Percentiles rank a stretch among this genome's conserved stretches.
Conservation (phyloP, 2,888 invertebrate species). For the Cataglyphis altisquamis region DNA sequence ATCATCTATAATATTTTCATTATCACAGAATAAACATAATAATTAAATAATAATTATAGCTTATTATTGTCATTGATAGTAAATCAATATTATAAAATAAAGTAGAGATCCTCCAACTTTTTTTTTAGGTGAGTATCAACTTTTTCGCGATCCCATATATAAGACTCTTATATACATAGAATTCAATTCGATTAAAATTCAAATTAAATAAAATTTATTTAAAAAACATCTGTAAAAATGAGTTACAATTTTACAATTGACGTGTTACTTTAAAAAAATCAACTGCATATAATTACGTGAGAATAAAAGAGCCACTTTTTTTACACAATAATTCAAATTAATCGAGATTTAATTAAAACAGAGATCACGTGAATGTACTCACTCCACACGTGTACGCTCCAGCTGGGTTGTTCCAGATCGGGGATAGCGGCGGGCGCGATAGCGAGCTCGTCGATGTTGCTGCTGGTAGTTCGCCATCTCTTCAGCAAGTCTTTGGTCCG, state of each 20-base stretch:
- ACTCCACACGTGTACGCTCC: constrained; percentile 94
- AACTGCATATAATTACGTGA: not conserved
- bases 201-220: not conserved
- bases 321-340: not conserved
- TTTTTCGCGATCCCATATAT: not conserved
- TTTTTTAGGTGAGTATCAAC: not conserved
- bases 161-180: not conserved
- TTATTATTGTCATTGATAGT: not conserved
- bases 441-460: constrained; percentile 86
- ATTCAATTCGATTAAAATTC: not conserved
- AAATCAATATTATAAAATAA: constrained; percentile 4
- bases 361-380: constrained; percentile 80
- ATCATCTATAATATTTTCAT: not conserved
- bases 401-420: constrained; percentile 87
- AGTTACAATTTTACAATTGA: not conserved
- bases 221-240: not conserved
- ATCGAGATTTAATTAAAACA: not conserved
- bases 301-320: not conserved
- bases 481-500: constrained; percentile 91
- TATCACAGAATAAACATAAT: not conserved
- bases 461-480: constrained; percentile 90
- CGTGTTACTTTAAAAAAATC: not conserved
- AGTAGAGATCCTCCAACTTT: not conserved
- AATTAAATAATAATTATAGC: not conserved
- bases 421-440: constrained; percentile 45